Base-by-base conservation (phyloP, 2,113 vertebrate genomes). In the Sander lucioperca region DNA sequence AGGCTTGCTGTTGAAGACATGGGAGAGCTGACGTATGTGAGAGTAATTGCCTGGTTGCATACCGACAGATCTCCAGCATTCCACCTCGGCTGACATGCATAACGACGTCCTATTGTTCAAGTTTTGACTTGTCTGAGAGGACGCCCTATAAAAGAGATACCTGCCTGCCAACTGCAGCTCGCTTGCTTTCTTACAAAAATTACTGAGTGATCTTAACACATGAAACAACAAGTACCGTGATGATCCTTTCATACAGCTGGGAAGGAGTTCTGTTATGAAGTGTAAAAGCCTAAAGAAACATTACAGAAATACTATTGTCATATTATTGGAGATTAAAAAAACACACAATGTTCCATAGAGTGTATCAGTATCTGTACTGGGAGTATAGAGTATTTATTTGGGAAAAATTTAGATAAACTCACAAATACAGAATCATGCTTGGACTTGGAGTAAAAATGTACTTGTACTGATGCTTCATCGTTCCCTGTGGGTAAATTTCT, bases 41-140 rank as follows among this genome's bases (percentile, higher is more conserved):
- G 79, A 86, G 83, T 92, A 92, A 93, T 93, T 93, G 88, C 85
- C 61, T 88, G 90, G 85, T 87, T 87, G 78, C 88, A 92, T 93
- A 92, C 93, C 86, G 18, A 77, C 69, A 63, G 83, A 79, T 90
- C 76, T 83, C 30, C 56, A 89, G 90, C 91, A 93, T 94, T 95
- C 93, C 89, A 90, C 77, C 81, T 77, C 36, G 77, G 89, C 91
- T 91, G 82, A 92, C 89, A 86, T 82, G 90, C 87, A 80, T 84
- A 91, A 89, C 84, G 79, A 87, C 16, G 82, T 91, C 84, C 88
- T 78, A 86, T 89, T 94, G 92, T 93, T 93, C 92, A 84, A 89
- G 93, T 88, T 81, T 54, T 74, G 79, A 94, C 95, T 88, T 87
- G 93, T 85, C 74, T 73, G 48, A 30, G 76, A 85, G 80, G 88